Percentiles rank a stretch among this genome's conserved stretches.
Evolutionary conservation across 2,113 vertebrate species (phyloP).

Genomic region (Daubentonia madagascariensis): DNA sequence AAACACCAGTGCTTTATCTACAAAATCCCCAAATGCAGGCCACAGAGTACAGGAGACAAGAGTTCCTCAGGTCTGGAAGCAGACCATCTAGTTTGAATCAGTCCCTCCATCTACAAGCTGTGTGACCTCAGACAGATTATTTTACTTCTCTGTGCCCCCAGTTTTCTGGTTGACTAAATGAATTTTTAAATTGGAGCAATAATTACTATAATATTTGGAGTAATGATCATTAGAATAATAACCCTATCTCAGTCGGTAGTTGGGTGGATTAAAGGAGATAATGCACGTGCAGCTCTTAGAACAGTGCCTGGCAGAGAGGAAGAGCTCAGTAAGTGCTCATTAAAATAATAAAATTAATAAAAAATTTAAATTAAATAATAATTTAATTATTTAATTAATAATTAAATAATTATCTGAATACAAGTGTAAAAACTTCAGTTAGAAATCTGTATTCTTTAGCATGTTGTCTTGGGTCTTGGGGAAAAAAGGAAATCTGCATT

Average conservation of each 20-base stretch:
- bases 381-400: not conserved
- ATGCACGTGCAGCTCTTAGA: not conserved
- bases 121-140: not conserved
- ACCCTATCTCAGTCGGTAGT: not conserved
- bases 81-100: not conserved
- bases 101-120: not conserved
- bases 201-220: not conserved
- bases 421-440: not conserved
- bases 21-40: not conserved
- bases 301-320: not conserved
- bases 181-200: slow-evolving; percentile 28
- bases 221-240: not conserved
- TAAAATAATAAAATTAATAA: not conserved
- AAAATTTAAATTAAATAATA: too few relatives aligned
- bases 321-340: not conserved
- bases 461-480: too few relatives aligned
- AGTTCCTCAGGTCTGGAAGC: not conserved
- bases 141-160: not conserved
- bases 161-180: slow-evolving; percentile 16
- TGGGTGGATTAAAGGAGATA: not conserved
- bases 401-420: not conserved
- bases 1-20: not conserved
- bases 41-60: not conserved
- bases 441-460: not conserved
- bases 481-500: not conserved